phyloP scores from a whole-genome alignment of 2,113 vertebrate species.

The Callipepla squamata region DNA sequence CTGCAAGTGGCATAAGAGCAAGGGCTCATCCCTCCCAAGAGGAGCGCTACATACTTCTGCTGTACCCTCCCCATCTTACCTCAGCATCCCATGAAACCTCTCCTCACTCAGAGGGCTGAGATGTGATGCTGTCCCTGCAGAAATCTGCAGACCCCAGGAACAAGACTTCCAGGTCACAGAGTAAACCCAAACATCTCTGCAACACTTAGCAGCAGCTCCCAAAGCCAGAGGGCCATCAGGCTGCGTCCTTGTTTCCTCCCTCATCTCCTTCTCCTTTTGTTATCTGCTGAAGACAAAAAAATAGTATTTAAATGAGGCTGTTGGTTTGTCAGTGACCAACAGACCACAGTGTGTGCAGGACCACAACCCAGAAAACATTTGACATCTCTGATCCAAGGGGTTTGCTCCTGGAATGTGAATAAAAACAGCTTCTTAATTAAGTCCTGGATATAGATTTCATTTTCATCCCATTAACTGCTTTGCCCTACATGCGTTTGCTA shows the following conservation, averaged over 20 bases:
- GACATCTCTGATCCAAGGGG: neutral
- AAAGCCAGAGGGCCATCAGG: neutral
- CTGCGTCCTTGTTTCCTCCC: neutral
- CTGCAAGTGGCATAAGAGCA: neutral
- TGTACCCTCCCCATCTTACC: neutral
- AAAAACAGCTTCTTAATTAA: constrained; percentile 46
- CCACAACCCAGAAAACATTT: neutral
- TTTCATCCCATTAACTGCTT: constrained; percentile 44
- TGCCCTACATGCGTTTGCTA: constrained; percentile 22
- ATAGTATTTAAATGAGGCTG: neutral
- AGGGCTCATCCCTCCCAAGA: neutral
- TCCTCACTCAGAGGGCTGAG: neutral
- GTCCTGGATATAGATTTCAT: constrained; percentile 30
- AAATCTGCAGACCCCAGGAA: neutral
- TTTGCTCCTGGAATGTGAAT: neutral
- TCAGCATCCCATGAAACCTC: neutral
- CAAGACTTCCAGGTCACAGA: neutral
- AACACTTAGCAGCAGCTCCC: neutral
- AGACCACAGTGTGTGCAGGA: neutral
- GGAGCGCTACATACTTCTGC: fast-evolving
- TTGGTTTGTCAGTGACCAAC: neutral
- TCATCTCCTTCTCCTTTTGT: neutral
- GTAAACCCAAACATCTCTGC: neutral
- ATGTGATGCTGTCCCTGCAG: neutral
- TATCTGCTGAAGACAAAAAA: neutral